Conservation (phyloP, 2,888 invertebrate species). For the Seira sanloemensis region DNA sequence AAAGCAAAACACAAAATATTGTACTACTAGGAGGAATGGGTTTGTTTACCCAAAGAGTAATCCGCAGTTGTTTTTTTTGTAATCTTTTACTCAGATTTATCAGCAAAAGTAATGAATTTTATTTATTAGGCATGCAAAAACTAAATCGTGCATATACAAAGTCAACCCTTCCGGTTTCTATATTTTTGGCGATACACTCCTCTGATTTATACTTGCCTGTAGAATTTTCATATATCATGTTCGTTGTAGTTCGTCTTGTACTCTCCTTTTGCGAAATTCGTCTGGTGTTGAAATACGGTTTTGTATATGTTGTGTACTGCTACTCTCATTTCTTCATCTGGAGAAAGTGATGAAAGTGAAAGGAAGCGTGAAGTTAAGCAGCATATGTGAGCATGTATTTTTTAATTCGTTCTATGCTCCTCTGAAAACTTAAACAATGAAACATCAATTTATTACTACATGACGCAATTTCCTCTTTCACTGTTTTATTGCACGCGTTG, state of each 20-base stretch:
- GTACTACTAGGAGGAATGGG: too few relatives aligned
- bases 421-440: background rate
- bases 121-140: constrained; percentile 17
- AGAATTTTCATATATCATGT: too few relatives aligned
- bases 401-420: background rate
- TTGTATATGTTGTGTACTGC: background rate
- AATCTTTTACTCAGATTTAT: constrained; percentile 49
- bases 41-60: too few relatives aligned
- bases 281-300: background rate
- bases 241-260: too few relatives aligned
- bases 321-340: background rate
- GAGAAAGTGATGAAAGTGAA: background rate
- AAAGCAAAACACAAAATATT: too few relatives aligned
- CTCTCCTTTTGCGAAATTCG: too few relatives aligned
- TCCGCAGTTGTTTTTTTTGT: constrained; percentile 27
- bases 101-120: constrained; percentile 58
- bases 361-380: background rate
- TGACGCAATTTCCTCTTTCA: background rate
- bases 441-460: background rate
- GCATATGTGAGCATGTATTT: background rate
- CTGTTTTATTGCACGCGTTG: background rate
- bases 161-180: background rate
- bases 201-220: too few relatives aligned
- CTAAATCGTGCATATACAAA: background rate
- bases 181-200: background rate